Evolutionary conservation across 2,888 invertebrate species (phyloP).

Genomic region (Trissolcus brochymenae): DNA sequence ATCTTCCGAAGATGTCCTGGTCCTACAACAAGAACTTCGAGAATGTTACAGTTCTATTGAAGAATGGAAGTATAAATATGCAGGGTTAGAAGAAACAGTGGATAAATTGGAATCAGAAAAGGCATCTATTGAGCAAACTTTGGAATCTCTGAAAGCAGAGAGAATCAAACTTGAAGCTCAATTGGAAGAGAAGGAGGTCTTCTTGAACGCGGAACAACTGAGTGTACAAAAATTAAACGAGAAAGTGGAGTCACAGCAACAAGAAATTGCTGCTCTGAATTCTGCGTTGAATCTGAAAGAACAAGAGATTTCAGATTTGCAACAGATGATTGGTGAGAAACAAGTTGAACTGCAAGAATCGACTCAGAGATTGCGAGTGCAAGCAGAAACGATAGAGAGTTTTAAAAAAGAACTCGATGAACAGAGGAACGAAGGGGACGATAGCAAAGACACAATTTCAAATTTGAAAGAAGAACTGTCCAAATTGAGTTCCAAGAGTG

Average conservation of each 20-base stretch:
- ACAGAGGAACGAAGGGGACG: conserved; percentile 77
- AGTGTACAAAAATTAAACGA: conserved; percentile 77
- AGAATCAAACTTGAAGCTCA: conserved; percentile 70
- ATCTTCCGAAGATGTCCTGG: conserved; percentile 59
- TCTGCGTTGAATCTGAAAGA: conserved; percentile 61
- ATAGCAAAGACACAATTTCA: conserved; percentile 79
- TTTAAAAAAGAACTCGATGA: conserved; percentile 76
- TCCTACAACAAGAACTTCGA: conserved; percentile 63
- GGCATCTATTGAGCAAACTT: conserved; percentile 77
- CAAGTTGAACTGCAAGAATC: conserved; percentile 74
- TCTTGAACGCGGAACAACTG: conserved; percentile 69
- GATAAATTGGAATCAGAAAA: conserved; percentile 73
- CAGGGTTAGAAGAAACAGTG: conserved; percentile 67
- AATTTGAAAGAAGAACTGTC: conserved; percentile 63
- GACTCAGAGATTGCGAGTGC: conserved; percentile 62
- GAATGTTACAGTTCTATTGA: conserved; percentile 66
- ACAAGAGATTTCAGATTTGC: conserved; percentile 70
- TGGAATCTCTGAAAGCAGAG: conserved; percentile 76
- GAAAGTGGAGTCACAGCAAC: conserved; percentile 71
- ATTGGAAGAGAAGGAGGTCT: conserved; percentile 61
- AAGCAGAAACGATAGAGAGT: conserved; percentile 65
- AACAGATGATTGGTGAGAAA: conserved; percentile 77
- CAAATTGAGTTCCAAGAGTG: conserved; percentile 54
- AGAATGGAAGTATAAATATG: conserved; percentile 69
- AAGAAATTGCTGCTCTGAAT: neutral